Conservation (phyloP, 2,888 invertebrate species). For the Boloria euphrosyne region DNA sequence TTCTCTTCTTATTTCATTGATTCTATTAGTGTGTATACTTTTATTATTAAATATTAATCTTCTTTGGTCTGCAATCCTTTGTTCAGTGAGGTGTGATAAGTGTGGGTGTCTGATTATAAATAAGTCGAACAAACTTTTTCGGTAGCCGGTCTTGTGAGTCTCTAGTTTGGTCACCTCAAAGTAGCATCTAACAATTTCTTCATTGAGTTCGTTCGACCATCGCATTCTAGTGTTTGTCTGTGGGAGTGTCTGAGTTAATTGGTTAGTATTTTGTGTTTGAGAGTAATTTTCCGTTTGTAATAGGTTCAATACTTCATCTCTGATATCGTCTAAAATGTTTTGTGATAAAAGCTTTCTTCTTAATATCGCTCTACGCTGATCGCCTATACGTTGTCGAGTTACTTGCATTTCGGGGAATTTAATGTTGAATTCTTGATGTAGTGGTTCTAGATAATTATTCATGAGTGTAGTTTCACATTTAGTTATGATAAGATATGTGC, state of each 20-base stretch:
- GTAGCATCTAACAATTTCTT: constrained; percentile 27
- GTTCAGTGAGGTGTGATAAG: constrained; percentile 28
- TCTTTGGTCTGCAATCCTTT: constrained; percentile 31
- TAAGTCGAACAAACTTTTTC: constrained; percentile 23
- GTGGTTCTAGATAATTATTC: constrained; percentile 24
- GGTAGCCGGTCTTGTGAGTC: constrained; percentile 15
- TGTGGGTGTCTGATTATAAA: constrained; percentile 18
- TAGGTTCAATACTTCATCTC: constrained; percentile 5
- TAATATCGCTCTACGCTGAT: constrained; percentile 39
- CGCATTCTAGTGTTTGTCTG: constrained; percentile 14
- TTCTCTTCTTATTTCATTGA: no score
- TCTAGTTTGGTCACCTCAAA: constrained; percentile 30
- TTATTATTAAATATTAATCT: constrained; percentile 19
- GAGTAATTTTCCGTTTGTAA: neutral
- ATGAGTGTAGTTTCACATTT: constrained; percentile 20
- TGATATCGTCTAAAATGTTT: constrained; percentile 17
- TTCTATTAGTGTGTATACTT: no score
- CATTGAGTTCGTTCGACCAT: constrained; percentile 31
- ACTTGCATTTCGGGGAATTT: constrained; percentile 37
- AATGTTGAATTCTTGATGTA: constrained; percentile 33
- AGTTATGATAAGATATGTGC: constrained; percentile 25
- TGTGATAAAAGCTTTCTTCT: constrained; percentile 31
- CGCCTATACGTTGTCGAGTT: constrained; percentile 39
- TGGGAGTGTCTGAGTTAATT: neutral
- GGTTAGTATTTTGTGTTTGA: neutral